Evolutionary conservation across 2,113 vertebrate genomes (phyloP).

Genomic region (Solea solea): DNA sequence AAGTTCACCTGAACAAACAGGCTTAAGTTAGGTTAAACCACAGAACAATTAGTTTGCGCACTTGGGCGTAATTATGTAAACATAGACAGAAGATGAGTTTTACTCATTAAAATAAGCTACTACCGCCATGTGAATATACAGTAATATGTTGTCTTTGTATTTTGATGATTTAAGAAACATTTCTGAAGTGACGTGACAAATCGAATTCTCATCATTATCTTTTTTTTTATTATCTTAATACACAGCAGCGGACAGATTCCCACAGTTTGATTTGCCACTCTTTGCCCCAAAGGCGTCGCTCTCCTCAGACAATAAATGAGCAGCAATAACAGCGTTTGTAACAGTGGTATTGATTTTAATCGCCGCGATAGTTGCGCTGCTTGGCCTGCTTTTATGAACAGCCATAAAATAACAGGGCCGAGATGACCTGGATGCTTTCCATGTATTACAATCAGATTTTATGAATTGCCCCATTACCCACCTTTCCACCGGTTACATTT

Average conservation of each 20-base stretch:
- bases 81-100: no score
- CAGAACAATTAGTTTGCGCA: no score
- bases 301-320: constrained; percentile 50
- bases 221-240: not conserved
- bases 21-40: no score
- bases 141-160: not conserved
- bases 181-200: not conserved
- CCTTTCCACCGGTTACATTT: constrained; percentile 85
- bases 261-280: constrained; percentile 12
- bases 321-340: constrained; percentile 46
- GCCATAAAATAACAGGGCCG: constrained; percentile 79
- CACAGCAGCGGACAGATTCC: constrained; percentile 6
- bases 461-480: constrained; percentile 86
- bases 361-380: constrained; percentile 69
- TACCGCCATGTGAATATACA: no score
- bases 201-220: not conserved
- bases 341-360: constrained; percentile 79
- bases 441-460: constrained; percentile 84
- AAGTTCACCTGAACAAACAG: no score
- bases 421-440: constrained; percentile 83
- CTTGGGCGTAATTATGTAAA: no score
- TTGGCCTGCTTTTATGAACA: constrained; percentile 77
- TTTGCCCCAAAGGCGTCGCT: constrained; percentile 24
- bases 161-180: not conserved
- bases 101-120: no score